Conservation (phyloP, 2,797 vertebrate species). For the Oreochromis mossambicus region DNA sequence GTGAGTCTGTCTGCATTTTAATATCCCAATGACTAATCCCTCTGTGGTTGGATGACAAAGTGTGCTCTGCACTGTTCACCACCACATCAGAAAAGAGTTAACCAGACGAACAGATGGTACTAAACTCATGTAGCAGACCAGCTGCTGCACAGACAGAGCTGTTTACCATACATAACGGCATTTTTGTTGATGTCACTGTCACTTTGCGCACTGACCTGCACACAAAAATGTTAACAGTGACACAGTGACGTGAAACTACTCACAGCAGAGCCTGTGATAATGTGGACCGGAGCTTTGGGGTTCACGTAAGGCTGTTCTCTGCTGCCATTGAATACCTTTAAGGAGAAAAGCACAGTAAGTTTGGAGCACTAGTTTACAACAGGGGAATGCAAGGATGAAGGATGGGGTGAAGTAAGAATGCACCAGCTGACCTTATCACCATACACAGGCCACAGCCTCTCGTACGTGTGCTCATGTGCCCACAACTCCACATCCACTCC, state of each 20-base stretch:
- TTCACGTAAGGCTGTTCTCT: constrained; percentile 80
- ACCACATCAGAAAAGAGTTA: constrained; percentile 57
- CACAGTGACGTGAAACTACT: constrained; percentile 54
- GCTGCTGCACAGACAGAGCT: constrained; percentile 30
- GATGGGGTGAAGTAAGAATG: background rate
- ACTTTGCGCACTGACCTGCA: background rate
- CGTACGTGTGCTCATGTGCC: constrained; percentile 90
- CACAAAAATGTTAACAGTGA: background rate
- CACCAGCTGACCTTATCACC: constrained; percentile 76
- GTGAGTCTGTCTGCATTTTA: constrained; percentile 32
- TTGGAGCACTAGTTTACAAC: background rate
- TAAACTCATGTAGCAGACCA: constrained; percentile 33
- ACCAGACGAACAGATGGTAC: constrained; percentile 50
- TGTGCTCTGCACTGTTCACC: constrained; percentile 25
- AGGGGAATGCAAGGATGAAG: background rate
- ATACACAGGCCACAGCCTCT: constrained; percentile 88
- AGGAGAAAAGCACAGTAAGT: background rate
- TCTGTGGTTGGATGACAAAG: constrained; percentile 51
- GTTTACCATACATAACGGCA: constrained; percentile 25
- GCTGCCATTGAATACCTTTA: constrained; percentile 85
- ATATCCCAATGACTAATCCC: constrained; percentile 57
- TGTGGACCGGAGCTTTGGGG: constrained; percentile 84
- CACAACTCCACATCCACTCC: constrained; percentile 88
- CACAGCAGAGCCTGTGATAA: constrained; percentile 89
- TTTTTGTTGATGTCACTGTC: constrained; percentile 42